Conservation (phyloP, 2,888 invertebrate genomes). For the Chydorus sphaericus region DNA sequence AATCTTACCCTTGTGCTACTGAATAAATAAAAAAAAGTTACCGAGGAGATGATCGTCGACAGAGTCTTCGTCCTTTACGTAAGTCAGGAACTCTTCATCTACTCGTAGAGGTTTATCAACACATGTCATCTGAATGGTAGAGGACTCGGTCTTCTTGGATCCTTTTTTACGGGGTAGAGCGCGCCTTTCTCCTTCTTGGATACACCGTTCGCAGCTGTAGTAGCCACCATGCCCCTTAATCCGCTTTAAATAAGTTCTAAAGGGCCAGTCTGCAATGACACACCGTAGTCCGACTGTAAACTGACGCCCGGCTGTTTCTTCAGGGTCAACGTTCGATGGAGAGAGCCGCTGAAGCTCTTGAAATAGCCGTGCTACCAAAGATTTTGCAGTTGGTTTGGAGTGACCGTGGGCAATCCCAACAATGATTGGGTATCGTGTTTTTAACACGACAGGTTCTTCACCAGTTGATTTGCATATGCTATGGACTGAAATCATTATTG, state of each 20-base stretch:
- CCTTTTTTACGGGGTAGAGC: too few relatives aligned
- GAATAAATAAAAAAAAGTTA: too few relatives aligned
- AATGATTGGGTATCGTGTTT: background rate
- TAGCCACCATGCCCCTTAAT: background rate
- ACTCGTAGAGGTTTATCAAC: too few relatives aligned
- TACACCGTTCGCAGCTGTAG: background rate
- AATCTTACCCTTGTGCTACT: too few relatives aligned
- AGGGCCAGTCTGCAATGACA: background rate
- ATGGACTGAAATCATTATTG: background rate
- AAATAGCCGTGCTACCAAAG: too few relatives aligned
- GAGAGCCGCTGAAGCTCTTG: background rate
- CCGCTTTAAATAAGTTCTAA: background rate
- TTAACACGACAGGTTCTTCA: background rate
- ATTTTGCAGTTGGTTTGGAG: background rate
- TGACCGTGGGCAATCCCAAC: background rate
- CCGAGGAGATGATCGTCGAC: too few relatives aligned
- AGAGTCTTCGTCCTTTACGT: too few relatives aligned
- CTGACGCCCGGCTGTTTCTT: background rate
- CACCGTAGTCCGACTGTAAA: conserved; percentile 2
- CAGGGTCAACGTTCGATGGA: background rate
- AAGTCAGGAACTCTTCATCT: too few relatives aligned
- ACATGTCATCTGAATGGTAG: too few relatives aligned
- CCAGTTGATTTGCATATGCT: background rate
- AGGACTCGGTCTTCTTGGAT: too few relatives aligned
- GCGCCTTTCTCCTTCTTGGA: background rate